Conservation (phyloP, 2,113 vertebrate species). For the Ceratotherium simum region DNA sequence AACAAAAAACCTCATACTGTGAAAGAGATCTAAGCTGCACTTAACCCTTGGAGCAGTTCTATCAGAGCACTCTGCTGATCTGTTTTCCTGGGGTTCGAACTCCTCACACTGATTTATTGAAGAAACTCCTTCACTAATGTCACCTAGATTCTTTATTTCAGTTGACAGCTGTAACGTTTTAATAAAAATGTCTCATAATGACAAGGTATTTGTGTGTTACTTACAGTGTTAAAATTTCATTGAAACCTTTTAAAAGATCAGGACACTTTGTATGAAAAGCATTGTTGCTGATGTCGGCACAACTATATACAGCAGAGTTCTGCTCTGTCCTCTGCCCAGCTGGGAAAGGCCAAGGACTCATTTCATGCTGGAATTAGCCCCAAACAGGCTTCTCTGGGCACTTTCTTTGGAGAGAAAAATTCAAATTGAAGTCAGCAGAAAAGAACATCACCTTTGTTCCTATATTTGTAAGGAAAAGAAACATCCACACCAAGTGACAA, state of each 20-base stretch:
- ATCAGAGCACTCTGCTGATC: no score
- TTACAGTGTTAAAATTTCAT: background rate
- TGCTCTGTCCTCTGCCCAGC: constrained; percentile 41
- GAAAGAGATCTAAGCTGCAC: no score
- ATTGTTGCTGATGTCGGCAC: no score
- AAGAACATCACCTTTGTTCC: constrained; percentile 65
- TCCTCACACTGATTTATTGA: no score
- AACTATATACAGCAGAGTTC: no score
- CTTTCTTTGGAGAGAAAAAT: constrained; percentile 4
- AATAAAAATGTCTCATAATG: background rate
- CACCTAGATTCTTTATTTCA: no score
- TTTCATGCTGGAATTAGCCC: background rate
- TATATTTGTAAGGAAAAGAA: constrained; percentile 50
- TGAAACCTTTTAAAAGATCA: background rate
- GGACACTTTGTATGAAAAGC: background rate
- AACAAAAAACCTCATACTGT: no score
- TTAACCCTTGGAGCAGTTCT: no score
- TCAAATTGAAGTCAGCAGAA: background rate
- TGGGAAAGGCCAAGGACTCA: background rate
- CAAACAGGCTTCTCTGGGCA: background rate
- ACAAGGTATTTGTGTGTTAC: background rate
- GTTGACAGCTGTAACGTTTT: background rate
- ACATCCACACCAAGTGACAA: background rate
- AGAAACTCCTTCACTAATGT: no score
- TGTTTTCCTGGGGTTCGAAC: no score